These are phyloP conservation scores for Drosophila ohnishii DNA, from an alignment of 1,140 invertebrate species.

Conservation along the genomic window DNA sequence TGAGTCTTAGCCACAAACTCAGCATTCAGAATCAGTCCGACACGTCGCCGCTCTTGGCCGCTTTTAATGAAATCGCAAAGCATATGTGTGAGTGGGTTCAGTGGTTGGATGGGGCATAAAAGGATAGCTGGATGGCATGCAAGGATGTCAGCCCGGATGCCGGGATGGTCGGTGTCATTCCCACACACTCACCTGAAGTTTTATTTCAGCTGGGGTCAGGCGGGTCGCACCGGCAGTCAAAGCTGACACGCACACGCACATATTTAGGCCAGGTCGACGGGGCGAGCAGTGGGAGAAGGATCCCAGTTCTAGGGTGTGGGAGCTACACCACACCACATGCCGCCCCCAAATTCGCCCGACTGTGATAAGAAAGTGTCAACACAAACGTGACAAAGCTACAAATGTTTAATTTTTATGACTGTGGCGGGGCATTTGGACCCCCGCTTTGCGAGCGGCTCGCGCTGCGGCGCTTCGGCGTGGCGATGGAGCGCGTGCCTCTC, in stretches of 20 bases:
- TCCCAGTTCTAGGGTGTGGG: neutral
- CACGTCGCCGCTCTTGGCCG: conserved; percentile 44
- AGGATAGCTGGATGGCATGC: conserved; percentile 13
- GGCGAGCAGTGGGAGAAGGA: neutral
- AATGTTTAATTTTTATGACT: conserved; percentile 81
- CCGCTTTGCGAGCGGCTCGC: conserved; percentile 4
- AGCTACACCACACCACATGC: neutral
- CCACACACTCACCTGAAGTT: conserved; percentile 47
- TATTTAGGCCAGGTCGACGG: conserved; percentile 69
- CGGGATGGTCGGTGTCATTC: conserved; percentile 8
- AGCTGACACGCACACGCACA: conserved; percentile 75
- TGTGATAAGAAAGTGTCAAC: conserved; percentile 82
- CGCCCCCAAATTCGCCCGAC: conserved; percentile 47
- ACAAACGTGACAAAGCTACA: conserved; percentile 81
- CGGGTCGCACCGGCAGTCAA: conserved; percentile 62
- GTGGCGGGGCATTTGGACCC: conserved; percentile 22
- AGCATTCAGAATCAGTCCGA: conserved; percentile 31
- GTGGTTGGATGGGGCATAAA: conserved; percentile 11
- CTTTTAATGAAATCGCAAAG: conserved; percentile 58
- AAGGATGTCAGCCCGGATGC: conserved; percentile 1
- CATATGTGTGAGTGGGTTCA: conserved; percentile 54
- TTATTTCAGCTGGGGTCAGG: conserved; percentile 65
- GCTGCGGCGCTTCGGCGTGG: conserved; percentile 1
- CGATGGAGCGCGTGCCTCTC: conserved; percentile 47
- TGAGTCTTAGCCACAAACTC: conserved; percentile 37